phyloP scores from a whole-genome alignment of 2,797 vertebrate genomes.

The Anguilla pacifica region DNA sequence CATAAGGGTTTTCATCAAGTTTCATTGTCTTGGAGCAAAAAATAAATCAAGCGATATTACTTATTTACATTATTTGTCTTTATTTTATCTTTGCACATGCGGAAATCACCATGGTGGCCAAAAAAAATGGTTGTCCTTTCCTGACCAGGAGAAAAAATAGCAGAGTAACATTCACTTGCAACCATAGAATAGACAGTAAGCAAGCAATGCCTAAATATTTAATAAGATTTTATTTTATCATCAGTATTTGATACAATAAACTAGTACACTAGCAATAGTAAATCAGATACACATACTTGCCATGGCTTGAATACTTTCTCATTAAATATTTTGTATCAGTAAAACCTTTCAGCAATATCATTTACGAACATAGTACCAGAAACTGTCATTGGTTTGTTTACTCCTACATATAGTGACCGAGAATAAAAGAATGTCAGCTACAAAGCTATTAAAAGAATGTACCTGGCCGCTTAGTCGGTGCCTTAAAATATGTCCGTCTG shows the following conservation, averaged over 20 bases:
- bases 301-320: background rate
- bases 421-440: slow-evolving; percentile 9
- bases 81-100: background rate
- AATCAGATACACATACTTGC: background rate
- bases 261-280: background rate
- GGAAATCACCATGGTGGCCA: background rate
- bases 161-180: background rate
- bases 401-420: background rate
- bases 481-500: slow-evolving; percentile 12
- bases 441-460: background rate
- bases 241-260: background rate
- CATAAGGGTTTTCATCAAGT: background rate
- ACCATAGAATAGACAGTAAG: background rate
- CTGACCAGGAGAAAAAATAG: background rate
- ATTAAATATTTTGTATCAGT: background rate
- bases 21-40: background rate
- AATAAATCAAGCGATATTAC: background rate
- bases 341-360: background rate
- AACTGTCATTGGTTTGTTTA: background rate
- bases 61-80: background rate
- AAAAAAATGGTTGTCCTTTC: background rate
- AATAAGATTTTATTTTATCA: background rate
- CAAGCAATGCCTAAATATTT: background rate
- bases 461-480: background rate
- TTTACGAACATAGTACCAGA: background rate